These are phyloP conservation scores for Uloborus diversus DNA, from an alignment of 1,140 invertebrate species.

Conservation along the genomic window DNA sequence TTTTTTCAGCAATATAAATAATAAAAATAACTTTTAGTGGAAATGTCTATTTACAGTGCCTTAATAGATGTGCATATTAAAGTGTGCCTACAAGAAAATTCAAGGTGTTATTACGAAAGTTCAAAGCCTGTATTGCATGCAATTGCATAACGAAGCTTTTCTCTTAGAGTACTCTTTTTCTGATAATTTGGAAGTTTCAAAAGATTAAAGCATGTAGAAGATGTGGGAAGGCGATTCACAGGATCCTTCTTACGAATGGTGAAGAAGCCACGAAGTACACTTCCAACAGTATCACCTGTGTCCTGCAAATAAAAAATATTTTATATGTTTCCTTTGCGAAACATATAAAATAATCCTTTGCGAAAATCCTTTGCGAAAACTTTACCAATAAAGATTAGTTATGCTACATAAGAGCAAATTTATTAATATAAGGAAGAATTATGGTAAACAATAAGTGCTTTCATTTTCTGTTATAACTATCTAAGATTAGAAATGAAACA, in stretches of 20 bases:
- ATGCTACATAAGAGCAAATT: too few relatives aligned
- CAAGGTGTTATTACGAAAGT: slow-evolving; percentile 74
- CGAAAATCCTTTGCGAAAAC: too few relatives aligned
- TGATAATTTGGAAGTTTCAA: slow-evolving; percentile 99
- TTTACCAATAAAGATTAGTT: too few relatives aligned
- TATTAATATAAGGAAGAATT: too few relatives aligned
- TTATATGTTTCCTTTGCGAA: neutral
- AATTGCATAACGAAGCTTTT: slow-evolving; percentile 97
- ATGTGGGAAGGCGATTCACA: slow-evolving; percentile 93
- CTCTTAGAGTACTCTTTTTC: slow-evolving; percentile 91
- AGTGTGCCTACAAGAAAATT: neutral
- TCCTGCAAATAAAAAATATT: slow-evolving; percentile 70
- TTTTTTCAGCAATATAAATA: too few relatives aligned
- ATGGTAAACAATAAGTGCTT: too few relatives aligned
- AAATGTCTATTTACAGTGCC: slow-evolving; percentile 29
- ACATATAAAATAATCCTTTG: too few relatives aligned
- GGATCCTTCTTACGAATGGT: slow-evolving; percentile 96
- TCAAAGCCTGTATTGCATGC: slow-evolving; percentile 99
- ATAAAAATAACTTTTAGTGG: too few relatives aligned
- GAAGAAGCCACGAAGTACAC: slow-evolving; percentile 97
- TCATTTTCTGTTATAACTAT: too few relatives aligned
- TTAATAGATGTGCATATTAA: neutral
- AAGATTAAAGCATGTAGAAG: slow-evolving; percentile 99
- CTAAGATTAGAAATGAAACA: too few relatives aligned
- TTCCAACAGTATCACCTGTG: slow-evolving; percentile 94